A percentile compares a stretch with the other conserved stretches of the same genome.
Conservation (phyloP, 2,113 vertebrate genomes). For the Bostrychus sinensis region DNA sequence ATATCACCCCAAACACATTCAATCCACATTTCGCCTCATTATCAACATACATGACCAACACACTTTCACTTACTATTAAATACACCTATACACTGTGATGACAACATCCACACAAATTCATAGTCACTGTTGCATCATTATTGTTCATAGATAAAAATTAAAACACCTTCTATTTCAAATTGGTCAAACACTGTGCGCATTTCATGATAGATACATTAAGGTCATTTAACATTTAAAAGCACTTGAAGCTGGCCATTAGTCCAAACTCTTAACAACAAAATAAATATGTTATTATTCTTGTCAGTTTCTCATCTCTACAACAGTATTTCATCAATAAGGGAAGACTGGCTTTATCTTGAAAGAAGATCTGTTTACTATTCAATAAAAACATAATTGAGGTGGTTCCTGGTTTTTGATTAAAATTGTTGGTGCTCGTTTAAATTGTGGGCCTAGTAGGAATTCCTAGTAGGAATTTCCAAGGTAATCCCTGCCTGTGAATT, state of each 20-base stretch:
- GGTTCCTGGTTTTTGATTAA: background rate
- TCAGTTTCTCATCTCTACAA: conserved; percentile 7
- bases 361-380: background rate
- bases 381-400: background rate
- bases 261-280: conserved; percentile 14
- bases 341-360: background rate
- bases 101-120: conserved; percentile 32
- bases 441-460: background rate
- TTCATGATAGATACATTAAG: conserved; percentile 43
- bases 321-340: background rate
- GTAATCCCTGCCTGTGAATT: too few species aligned
- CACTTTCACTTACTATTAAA: conserved; percentile 12
- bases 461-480: background rate
- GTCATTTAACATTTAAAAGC: conserved; percentile 46
- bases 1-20: conserved; percentile 34
- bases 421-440: background rate
- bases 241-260: conserved; percentile 11
- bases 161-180: conserved; percentile 46
- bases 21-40: background rate
- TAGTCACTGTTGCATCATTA: conserved; percentile 22
- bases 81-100: conserved; percentile 9
- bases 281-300: conserved; percentile 25
- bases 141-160: conserved; percentile 50
- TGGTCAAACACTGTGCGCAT: conserved; percentile 50
- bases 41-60: conserved; percentile 1